Conservation (phyloP, 2,888 invertebrate genomes). For the Prosapia bicincta region DNA sequence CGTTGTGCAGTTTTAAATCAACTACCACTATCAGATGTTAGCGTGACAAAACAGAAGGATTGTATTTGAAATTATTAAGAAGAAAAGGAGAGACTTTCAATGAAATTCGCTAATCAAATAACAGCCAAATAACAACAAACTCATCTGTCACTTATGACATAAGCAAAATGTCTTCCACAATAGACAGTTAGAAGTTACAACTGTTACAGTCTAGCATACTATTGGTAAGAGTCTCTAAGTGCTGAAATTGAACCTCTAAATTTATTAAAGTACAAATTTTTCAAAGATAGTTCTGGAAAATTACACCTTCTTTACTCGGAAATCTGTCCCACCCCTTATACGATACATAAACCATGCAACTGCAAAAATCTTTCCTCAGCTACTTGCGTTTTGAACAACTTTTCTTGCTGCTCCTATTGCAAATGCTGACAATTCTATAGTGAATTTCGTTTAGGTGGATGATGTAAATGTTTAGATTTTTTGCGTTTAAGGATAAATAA, state of each 20-base stretch:
- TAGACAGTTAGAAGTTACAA: conserved; percentile 7
- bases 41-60: conserved; percentile 11
- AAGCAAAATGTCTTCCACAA: too few species aligned
- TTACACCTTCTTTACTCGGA: conserved; percentile 1
- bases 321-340: neutral
- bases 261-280: conserved; percentile 13
- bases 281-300: too few species aligned
- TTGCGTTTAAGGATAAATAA: too few species aligned
- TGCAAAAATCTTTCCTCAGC: conserved; percentile 9
- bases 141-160: neutral
- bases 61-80: conserved; percentile 14
- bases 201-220: neutral
- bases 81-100: conserved; percentile 9
- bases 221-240: conserved; percentile 7
- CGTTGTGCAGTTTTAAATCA: conserved; percentile 3
- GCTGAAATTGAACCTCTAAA: conserved; percentile 11
- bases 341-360: conserved; percentile 12
- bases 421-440: conserved; percentile 5
- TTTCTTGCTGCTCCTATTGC: conserved; percentile 11
- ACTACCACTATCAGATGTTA: conserved; percentile 6
- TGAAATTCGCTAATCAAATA: too few species aligned
- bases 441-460: too few species aligned
- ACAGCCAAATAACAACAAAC: too few species aligned
- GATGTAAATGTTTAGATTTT: too few species aligned
- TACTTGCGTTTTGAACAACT: conserved; percentile 8